phyloP scores from a whole-genome alignment of 2,888 invertebrate genomes.

The Stenotaenia linearis region DNA sequence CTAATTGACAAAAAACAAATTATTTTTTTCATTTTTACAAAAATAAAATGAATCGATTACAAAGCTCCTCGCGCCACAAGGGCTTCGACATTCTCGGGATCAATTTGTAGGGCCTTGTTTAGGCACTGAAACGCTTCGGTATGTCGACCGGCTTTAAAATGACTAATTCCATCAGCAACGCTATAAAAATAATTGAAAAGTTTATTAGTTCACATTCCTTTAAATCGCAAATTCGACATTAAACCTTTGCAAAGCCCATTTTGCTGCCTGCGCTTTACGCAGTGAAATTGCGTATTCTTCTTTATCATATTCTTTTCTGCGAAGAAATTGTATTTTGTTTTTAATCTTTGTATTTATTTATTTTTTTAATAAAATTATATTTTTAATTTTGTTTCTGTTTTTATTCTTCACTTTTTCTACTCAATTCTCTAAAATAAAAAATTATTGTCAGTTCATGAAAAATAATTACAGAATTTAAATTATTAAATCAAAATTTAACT shows the following conservation, averaged over 20 bases:
- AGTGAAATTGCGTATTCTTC: constrained; percentile 34
- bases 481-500: background rate
- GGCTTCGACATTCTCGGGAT: constrained; percentile 85
- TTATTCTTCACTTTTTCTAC: background rate
- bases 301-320: constrained; percentile 31
- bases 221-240: background rate
- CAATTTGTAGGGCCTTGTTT: constrained; percentile 86
- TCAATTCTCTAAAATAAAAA: background rate
- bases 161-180: constrained; percentile 27
- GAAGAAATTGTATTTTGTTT: background rate
- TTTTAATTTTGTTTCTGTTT: background rate
- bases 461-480: background rate
- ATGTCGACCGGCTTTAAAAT: constrained; percentile 82
- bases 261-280: constrained; percentile 34
- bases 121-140: constrained; percentile 91
- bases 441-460: background rate
- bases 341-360: background rate
- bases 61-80: constrained; percentile 84
- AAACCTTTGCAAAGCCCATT: constrained; percentile 35
- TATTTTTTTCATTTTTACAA: too few species aligned
- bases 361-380: background rate
- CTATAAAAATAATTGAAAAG: background rate
- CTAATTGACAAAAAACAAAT: constrained; percentile 5
- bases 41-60: constrained; percentile 46
- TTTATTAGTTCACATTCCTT: background rate